Conservation (phyloP, 2,888 invertebrate genomes). For the Formica aserva region DNA sequence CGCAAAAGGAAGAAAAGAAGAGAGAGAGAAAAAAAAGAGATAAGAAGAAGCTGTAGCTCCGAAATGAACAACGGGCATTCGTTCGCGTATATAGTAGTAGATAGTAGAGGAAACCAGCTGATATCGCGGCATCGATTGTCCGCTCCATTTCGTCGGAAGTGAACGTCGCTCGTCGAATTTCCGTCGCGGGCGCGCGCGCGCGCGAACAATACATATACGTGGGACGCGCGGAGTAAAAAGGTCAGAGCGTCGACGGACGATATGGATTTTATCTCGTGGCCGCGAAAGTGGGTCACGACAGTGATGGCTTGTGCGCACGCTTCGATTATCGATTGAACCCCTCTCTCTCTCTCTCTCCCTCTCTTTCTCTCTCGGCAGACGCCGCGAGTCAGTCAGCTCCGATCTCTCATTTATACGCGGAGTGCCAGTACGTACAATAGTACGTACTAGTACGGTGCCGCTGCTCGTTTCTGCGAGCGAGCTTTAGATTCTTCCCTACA, state of each 20-base stretch:
- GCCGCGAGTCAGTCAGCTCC: conserved; percentile 61
- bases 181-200: neutral
- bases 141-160: neutral
- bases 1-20: neutral
- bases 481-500: neutral
- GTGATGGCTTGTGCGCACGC: conserved; percentile 81
- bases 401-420: conserved; percentile 72
- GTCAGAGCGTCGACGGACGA: conserved; percentile 67
- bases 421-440: neutral
- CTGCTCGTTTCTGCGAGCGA: too few species aligned
- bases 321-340: conserved; percentile 84
- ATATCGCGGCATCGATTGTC: conserved; percentile 26
- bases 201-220: neutral
- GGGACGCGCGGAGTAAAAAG: conserved; percentile 64
- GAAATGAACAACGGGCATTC: neutral
- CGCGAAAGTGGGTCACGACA: conserved; percentile 81
- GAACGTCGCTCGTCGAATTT: conserved; percentile 9
- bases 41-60: neutral
- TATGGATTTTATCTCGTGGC: conserved; percentile 83
- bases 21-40: neutral
- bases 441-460: neutral
- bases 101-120: neutral
- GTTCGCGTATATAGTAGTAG: neutral
- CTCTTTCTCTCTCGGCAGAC: conserved; percentile 55
- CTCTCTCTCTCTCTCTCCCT: conserved; percentile 18